Conservation (phyloP, 2,113 vertebrate genomes). For the Mastomys natalensis region DNA sequence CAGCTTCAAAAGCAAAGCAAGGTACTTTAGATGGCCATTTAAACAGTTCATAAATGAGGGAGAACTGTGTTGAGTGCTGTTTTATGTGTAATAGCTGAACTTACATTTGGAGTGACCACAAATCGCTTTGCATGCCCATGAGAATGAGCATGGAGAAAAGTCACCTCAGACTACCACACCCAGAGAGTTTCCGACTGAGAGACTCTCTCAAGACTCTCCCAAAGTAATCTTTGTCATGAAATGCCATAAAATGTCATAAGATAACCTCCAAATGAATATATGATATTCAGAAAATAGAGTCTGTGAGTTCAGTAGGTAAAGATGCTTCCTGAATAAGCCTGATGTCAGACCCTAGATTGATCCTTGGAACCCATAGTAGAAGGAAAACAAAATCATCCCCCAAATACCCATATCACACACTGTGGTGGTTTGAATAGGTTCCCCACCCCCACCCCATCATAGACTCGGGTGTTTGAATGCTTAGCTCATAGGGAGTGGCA, state of each 20-base stretch:
- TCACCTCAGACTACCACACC: neutral
- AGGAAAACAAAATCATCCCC: neutral
- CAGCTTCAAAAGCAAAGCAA: neutral
- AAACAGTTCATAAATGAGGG: neutral
- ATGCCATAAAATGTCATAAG: neutral
- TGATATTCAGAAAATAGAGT: slow-evolving; percentile 1
- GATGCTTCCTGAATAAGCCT: too few species aligned
- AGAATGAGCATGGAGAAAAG: neutral
- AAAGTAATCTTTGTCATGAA: neutral
- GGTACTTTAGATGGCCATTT: neutral
- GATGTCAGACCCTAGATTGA: neutral
- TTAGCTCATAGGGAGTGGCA: too few species aligned
- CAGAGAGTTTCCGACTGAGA: neutral
- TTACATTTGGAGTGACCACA: neutral
- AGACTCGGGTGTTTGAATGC: too few species aligned
- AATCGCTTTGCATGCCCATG: neutral
- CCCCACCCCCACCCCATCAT: too few species aligned
- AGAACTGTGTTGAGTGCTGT: neutral
- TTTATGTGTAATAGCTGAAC: neutral
- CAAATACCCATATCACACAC: neutral
- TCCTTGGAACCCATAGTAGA: neutral
- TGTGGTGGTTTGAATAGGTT: too few species aligned
- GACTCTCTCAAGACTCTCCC: neutral
- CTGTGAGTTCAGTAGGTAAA: neutral
- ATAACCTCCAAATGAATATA: neutral